phyloP scores from a whole-genome alignment of 2,113 vertebrate species.

The Lipotes vexillifer region DNA sequence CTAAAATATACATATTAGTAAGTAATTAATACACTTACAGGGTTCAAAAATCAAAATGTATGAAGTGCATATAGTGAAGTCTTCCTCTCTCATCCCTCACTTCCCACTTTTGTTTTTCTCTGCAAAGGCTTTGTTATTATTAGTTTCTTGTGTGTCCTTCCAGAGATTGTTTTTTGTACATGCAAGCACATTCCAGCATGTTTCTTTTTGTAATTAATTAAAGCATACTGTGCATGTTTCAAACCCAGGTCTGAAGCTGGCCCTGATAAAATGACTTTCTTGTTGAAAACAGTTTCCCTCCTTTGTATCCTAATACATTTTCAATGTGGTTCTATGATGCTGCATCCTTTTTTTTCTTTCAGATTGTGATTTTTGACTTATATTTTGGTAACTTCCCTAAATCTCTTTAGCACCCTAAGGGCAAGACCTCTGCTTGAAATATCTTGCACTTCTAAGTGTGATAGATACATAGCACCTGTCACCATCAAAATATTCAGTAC shows the following conservation, averaged over 20 bases:
- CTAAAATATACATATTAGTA: not conserved
- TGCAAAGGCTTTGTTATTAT: not conserved
- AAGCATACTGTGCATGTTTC: not conserved
- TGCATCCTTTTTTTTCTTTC: not conserved
- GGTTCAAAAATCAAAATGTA: not conserved
- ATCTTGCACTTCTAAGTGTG: not conserved
- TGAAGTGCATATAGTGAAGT: not conserved
- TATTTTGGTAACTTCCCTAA: not conserved
- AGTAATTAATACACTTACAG: not conserved
- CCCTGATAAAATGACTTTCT: not conserved
- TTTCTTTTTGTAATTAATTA: slow-evolving; percentile 12
- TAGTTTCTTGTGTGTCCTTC: not conserved
- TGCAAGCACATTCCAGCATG: slow-evolving; percentile 27
- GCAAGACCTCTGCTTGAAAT: not conserved
- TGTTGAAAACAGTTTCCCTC: not conserved
- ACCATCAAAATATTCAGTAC: not conserved
- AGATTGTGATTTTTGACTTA: not conserved
- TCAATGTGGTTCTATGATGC: not conserved
- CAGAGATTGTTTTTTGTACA: not conserved
- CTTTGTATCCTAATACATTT: not conserved
- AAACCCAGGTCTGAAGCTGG: not conserved
- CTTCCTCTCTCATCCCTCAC: not conserved
- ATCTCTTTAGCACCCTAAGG: not conserved
- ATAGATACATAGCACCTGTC: not conserved
- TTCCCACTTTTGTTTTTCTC: not conserved